A percentile compares a stretch with the other conserved stretches of the same genome.
phyloP scores from a whole-genome alignment of 2,888 invertebrate genomes.

The Diloba caeruleocephala region DNA sequence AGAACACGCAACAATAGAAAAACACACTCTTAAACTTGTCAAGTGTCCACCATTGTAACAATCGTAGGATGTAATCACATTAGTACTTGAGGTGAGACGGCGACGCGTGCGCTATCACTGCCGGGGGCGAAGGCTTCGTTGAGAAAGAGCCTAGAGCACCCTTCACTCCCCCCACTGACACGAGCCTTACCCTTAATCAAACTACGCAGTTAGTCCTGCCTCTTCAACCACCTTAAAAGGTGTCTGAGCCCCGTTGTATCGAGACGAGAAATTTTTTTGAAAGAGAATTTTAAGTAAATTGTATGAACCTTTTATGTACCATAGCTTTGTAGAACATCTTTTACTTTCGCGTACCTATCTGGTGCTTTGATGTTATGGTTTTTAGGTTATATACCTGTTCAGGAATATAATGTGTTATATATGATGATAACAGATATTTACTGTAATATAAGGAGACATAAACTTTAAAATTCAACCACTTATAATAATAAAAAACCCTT shows the following conservation, averaged over 20 bases:
- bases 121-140: constrained; percentile 53
- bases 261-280: constrained; percentile 28
- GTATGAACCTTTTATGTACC: no score
- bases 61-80: constrained; percentile 58
- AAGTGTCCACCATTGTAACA: constrained; percentile 56
- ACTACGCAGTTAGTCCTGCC: constrained; percentile 59
- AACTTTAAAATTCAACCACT: no score
- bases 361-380: no score
- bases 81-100: constrained; percentile 59
- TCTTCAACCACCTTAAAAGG: constrained; percentile 44
- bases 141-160: constrained; percentile 51
- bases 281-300: neutral
- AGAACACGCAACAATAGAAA: constrained; percentile 26
- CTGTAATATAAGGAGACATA: no score
- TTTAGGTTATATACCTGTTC: no score
- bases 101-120: constrained; percentile 74
- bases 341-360: no score
- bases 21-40: constrained; percentile 43
- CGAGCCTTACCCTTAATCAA: constrained; percentile 65
- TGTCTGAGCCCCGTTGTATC: constrained; percentile 47
- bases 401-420: no score
- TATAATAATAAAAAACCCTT: no score
- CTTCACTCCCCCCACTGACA: constrained; percentile 58
- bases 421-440: no score
- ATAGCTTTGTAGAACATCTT: no score